Base-by-base conservation (phyloP, 2,113 vertebrate genomes). In the Cynopterus brachyotis region DNA sequence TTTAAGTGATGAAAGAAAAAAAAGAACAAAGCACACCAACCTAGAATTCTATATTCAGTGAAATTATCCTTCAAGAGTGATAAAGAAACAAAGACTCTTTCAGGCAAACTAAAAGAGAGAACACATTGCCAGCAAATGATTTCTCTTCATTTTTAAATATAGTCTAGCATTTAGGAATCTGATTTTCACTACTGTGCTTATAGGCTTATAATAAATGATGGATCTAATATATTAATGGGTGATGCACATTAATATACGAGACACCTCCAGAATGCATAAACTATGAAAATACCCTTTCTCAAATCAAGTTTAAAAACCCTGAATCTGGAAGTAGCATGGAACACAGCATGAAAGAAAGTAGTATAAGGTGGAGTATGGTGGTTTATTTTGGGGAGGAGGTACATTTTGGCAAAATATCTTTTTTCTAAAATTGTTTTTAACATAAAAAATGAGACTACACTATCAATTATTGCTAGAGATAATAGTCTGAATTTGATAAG, bases 81-180 rank as follows among this genome's bases (percentile, higher is more conserved):
- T 66, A 97, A 70, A 97, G 47, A 53, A 78, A 86, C 57, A 79
- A 57, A 73, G 40, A 73, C 50, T 70, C 28, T 47, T 15, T 55
- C 8, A 42, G 32, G 17, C 60, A 76, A 57, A 62, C 35, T 45
- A 45, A 90, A 94, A 78, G 53, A 66, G 76, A 37, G 30, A 28
- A 15, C 11, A 1, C 16, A 8, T 10, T 59, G 20, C 40, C 6
- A 42, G 47, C 32, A 64, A 42, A n/a, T 64, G 5, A 47, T 86
- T 70, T 55, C 55, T n/a, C 82, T 53, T 35, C 5, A 26, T 64
- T 81, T 42, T 24, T 76, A 45, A 22, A 32, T 73, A n/a, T 16
- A 42, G 60, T 40, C 69, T 35, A 57, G 42, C 24, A 1, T 26
- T 17, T 64, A 80, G 32, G 12, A 22, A 5, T 66, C n/a, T 50